phyloP scores from a whole-genome alignment of 2,113 vertebrate genomes.

The Saimiri boliviensis region DNA sequence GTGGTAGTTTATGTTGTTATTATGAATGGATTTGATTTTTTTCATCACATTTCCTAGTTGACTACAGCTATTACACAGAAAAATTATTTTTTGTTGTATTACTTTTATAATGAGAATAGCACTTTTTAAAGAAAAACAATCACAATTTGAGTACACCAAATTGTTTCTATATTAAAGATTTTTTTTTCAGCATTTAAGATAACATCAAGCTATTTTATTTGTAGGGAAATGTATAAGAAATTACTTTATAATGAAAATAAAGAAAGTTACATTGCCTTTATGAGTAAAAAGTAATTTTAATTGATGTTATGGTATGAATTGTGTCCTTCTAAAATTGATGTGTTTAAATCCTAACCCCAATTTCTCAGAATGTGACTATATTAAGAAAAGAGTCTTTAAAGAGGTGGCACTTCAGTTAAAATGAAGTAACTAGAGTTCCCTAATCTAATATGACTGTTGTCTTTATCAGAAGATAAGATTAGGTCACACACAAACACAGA shows the following conservation, averaged over 20 bases:
- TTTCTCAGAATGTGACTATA: neutral
- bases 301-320: neutral
- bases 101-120: neutral
- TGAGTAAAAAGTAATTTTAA: neutral
- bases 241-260: constrained; percentile 17
- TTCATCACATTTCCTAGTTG: neutral
- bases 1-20: neutral
- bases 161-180: neutral
- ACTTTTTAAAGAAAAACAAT: neutral
- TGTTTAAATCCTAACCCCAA: neutral
- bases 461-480: neutral
- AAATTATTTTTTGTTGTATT: neutral
- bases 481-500: neutral
- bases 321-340: neutral
- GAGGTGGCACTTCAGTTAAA: neutral
- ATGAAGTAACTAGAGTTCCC: neutral
- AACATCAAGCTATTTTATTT: neutral
- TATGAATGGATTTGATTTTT: neutral
- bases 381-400: neutral
- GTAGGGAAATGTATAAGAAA: neutral
- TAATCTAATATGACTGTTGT: neutral
- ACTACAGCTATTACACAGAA: neutral
- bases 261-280: neutral
- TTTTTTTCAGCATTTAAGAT: neutral
- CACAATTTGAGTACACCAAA: neutral